A percentile compares a stretch with the other conserved stretches of the same genome.
Conservation (phyloP, 1,140 invertebrate species). For the Drosophila erecta region DNA sequence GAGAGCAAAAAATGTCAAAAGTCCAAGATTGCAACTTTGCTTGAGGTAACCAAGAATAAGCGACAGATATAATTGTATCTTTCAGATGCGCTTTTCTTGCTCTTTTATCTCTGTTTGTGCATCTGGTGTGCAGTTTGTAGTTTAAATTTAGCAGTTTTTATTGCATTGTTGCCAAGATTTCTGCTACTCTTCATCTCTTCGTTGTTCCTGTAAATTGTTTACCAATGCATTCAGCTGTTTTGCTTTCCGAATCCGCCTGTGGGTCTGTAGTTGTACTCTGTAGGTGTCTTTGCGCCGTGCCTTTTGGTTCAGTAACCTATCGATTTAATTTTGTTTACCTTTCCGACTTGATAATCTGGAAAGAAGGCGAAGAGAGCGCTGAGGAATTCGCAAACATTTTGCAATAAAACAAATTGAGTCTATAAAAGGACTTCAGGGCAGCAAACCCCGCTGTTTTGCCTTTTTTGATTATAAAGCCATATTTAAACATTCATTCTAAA, state of each 20-base stretch:
- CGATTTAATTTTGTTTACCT: slow-evolving; percentile 61
- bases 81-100: not conserved
- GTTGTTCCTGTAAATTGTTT: slow-evolving; percentile 35
- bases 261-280: slow-evolving; percentile 7
- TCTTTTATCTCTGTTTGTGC: slow-evolving; percentile 12
- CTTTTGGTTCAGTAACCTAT: slow-evolving; percentile 72
- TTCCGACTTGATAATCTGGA: slow-evolving; percentile 19
- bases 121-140: slow-evolving; percentile 37
- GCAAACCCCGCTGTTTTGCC: too few species aligned
- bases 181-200: slow-evolving; percentile 8
- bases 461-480: not conserved
- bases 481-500: too few species aligned
- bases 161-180: slow-evolving; percentile 54
- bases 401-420: not conserved
- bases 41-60: slow-evolving; percentile 48
- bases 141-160: slow-evolving; percentile 66
- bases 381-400: slow-evolving; percentile 9
- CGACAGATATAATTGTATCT: slow-evolving; percentile 11
- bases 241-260: not conserved
- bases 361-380: not conserved
- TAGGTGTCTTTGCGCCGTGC: slow-evolving; percentile 22
- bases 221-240: slow-evolving; percentile 31
- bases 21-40: slow-evolving; percentile 14
- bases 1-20: slow-evolving; percentile 21
- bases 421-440: not conserved